phyloP scores from a whole-genome alignment of 1,140 invertebrate genomes.

The Dufourea novaeangliae region DNA sequence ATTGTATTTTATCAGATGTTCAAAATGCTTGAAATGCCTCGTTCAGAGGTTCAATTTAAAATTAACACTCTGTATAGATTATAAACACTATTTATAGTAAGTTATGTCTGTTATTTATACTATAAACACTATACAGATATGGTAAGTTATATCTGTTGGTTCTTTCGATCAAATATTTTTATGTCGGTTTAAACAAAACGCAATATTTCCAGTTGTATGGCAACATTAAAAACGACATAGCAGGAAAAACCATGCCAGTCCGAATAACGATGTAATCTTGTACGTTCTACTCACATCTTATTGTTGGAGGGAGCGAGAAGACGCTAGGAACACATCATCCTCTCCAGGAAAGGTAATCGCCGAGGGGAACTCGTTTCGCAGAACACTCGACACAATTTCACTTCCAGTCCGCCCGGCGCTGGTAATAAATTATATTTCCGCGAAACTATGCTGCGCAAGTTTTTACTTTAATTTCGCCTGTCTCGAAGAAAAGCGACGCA shows the following conservation, averaged over 20 bases:
- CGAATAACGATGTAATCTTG: neutral
- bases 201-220: neutral
- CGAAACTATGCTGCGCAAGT: conserved; percentile 4
- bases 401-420: neutral
- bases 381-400: conserved; percentile 8
- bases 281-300: conserved; percentile 36
- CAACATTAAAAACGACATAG: no score
- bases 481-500: neutral
- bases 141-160: no score
- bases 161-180: neutral
- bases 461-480: neutral
- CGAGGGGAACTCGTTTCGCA: conserved; percentile 2
- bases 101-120: no score
- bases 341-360: conserved; percentile 6
- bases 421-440: neutral
- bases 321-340: conserved; percentile 11
- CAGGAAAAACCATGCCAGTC: neutral
- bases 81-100: no score
- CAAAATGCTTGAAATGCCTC: no score
- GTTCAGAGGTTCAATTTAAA: no score
- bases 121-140: no score
- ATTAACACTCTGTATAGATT: no score
- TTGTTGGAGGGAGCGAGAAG: neutral
- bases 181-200: neutral
- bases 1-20: no score